Base-by-base conservation (phyloP, 2,113 vertebrate genomes). In the Megatriorchis doriae region DNA sequence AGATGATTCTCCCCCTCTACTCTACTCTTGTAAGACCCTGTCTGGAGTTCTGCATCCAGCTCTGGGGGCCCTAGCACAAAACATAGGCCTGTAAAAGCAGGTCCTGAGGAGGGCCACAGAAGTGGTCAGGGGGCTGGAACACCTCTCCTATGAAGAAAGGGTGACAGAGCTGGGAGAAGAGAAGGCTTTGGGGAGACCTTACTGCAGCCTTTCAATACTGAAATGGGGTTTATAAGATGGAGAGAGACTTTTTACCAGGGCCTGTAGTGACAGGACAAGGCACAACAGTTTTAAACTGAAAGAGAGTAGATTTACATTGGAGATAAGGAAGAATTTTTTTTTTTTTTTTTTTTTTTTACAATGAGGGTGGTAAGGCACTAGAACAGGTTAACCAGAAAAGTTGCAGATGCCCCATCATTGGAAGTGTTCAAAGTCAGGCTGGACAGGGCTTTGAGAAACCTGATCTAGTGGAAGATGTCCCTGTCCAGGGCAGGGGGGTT, bases 11-110 rank as follows among this genome's bases (percentile, higher is more conserved):
- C 3, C 36, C 23, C 13, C 36, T 59, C 20, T n/a, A 25, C 22
- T 52, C 19, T 0, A 0, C 34, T 20, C 22, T 52, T 1, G 0
- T 8, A 17, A 31, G 25, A 55, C 6, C 8, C 11, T 9, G 7
- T 15, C 13, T 82, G 45, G 11, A 74, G 36, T 29, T 2, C 53
- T 43, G 17, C 7, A 5, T 43, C 6, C 68, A 43, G 52, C 21
- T 52, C 36, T 34, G 9, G 6, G 9, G 10, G 5, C 6, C 16
- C 7, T 38, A 45, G 61, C 14, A 75, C 22, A 71, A 61, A 62
- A 58, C 7, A 43, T 0, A 18, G 62, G 20, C 14, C 26, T 27
- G 11, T 58, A 31, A 10, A 27, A 50, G 36, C 1, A 2, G 11
- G 26, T 43, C 43, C 61, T 36, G 43, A 75, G 45, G 22, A 45